These are phyloP conservation scores for Cydia amplana DNA, from an alignment of 1,140 invertebrate genomes.

Conservation along the genomic window DNA sequence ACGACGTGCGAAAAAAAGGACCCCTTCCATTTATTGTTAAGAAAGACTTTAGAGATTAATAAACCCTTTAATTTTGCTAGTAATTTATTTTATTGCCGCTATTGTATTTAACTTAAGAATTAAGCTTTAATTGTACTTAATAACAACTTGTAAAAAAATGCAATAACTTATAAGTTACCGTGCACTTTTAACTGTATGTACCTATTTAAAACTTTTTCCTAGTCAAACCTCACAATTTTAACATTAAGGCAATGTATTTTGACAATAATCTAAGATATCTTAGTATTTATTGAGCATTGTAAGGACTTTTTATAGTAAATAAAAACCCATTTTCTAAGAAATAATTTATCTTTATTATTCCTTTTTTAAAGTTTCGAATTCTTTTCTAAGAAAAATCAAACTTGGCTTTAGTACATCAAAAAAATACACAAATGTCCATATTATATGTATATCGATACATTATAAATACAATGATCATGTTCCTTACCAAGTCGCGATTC, in stretches of 20 bases:
- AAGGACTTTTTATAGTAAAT: constrained; percentile 47
- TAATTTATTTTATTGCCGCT: constrained; percentile 17
- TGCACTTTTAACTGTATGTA: constrained; percentile 1
- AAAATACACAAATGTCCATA: constrained; percentile 72
- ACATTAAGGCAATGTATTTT: constrained; percentile 22
- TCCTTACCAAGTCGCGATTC: constrained; percentile 54
- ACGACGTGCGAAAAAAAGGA: not conserved
- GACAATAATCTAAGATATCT: constrained; percentile 23
- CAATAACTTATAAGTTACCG: constrained; percentile 28
- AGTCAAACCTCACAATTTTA: constrained; percentile 26
- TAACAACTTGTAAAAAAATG: constrained; percentile 7
- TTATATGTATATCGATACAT: constrained; percentile 65
- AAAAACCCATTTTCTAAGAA: constrained; percentile 72
- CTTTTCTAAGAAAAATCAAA: constrained; percentile 77
- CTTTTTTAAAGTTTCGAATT: constrained; percentile 75
- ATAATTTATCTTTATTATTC: constrained; percentile 78
- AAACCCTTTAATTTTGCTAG: constrained; percentile 19
- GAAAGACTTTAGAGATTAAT: not conserved
- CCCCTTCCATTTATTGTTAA: not conserved
- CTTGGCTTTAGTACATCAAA: constrained; percentile 76
- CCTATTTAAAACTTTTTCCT: constrained; percentile 27
- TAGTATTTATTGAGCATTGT: constrained; percentile 17
- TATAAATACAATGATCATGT: constrained; percentile 64
- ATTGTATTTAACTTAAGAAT: constrained; percentile 20
- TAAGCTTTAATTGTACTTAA: constrained; percentile 29